Conservation (phyloP, 2,797 vertebrate species). For the Tokudaia tokunoshimensis region DNA sequence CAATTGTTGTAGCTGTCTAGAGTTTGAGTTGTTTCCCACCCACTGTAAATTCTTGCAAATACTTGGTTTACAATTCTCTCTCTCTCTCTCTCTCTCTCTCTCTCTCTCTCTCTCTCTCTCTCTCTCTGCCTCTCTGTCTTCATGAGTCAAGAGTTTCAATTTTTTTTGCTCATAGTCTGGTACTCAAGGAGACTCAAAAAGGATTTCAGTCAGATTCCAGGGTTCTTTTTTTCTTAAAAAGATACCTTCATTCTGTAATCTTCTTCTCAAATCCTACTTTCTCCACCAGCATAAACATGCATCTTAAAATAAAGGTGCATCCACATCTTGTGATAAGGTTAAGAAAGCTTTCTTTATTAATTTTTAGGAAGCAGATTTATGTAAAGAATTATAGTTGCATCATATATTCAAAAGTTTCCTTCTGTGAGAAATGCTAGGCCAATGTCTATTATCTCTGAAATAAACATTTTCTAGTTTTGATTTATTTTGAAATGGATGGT, state of each 20-base stretch:
- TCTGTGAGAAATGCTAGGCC: conserved; percentile 31
- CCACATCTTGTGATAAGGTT: not conserved
- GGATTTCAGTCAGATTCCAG: not conserved
- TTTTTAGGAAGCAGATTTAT: conserved; percentile 22
- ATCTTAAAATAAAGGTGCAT: not conserved
- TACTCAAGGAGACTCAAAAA: not conserved
- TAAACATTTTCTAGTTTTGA: conserved; percentile 54
- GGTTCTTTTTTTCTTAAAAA: conserved; percentile 41
- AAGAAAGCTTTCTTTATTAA: conserved; percentile 18
- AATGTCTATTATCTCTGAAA: not conserved
- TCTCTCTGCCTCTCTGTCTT: not conserved
- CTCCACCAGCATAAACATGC: not conserved
- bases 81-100: not conserved
- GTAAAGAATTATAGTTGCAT: conserved; percentile 15
- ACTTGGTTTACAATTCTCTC: not conserved
- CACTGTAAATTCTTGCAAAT: not conserved
- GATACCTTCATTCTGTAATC: not conserved
- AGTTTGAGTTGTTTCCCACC: not conserved
- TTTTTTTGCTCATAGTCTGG: not conserved
- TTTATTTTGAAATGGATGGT: conserved; percentile 79
- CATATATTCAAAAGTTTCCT: not conserved
- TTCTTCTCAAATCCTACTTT: not conserved
- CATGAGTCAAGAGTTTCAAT: not conserved
- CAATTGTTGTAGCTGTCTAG: not conserved
- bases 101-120: not conserved